Evolutionary conservation across 2,113 vertebrate genomes (phyloP), one percentile per base, ranked within the genome.

Genomic region (Hystrix brachyura): DNA sequence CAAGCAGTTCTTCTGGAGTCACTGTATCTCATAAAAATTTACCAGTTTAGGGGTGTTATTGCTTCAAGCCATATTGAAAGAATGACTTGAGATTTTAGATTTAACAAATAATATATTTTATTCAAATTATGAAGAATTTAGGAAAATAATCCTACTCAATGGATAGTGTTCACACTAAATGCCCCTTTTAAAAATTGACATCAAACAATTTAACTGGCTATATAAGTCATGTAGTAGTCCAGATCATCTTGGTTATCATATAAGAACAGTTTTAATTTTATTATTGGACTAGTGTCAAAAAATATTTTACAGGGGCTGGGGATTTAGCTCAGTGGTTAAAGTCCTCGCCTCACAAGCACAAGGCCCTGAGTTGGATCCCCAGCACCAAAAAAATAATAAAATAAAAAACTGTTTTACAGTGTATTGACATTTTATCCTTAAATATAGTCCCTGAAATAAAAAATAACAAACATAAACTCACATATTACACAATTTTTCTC

Each of bases 41-140:
- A 27, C 46, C 23, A 34, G 10, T 87, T 88, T 69, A 32, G 12
- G 7, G 65, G 1, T 85, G 32, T 55, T 69, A 11, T 32, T 85
- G 79, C 86, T 83, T 43, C 51, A 85, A 95, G 48, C 82, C 18
- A 38, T 76, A 65, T 29, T 94, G 48, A 93, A 93, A 86, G 88
- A 95, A 78, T 96, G 53, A 84, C 76, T 67, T 81, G 27, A 90
- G 15, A 81, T 93, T 87, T 90, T 81, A 38, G 25, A 53, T 91
- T 83, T 94, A 86, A 76, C 21, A 87, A 81, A 86, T 74, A 85
- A 53, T 71, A 71, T 67, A 78, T 92, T 78, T 85, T 65, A 7
- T 53, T 78, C 92, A 67, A 96, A 95, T 92, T 43, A 88, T 60
- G 51, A 83, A 91, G 8, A 87, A 62, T 93, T 88, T 94, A 23